phyloP scores from a whole-genome alignment of 1,140 invertebrate genomes.

The Cotesia glomerata region DNA sequence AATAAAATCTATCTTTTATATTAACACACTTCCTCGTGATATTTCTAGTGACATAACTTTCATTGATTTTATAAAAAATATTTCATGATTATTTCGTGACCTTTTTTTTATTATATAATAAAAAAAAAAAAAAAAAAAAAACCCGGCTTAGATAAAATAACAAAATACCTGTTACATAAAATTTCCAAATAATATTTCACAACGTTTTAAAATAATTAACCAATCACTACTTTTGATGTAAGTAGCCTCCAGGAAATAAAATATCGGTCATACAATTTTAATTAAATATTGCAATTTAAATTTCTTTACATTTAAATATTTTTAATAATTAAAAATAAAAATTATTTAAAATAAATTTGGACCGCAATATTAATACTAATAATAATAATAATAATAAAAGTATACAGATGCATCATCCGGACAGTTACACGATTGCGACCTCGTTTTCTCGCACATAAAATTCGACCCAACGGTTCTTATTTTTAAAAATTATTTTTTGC shows the following conservation, averaged over 20 bases:
- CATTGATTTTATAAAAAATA: constrained; percentile 1
- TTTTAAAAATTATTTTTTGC: background rate
- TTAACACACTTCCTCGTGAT: background rate
- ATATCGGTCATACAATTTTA: too few relatives aligned
- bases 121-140: too few relatives aligned
- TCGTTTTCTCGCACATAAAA: constrained; percentile 12
- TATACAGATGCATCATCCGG: background rate
- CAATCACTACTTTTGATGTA: too few relatives aligned
- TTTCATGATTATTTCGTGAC: background rate
- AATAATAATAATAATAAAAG: background rate
- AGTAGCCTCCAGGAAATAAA: too few relatives aligned
- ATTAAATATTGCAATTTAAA: too few relatives aligned
- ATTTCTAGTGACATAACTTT: constrained; percentile 10
- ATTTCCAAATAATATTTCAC: background rate
- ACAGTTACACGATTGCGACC: constrained; percentile 14
- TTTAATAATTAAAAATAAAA: too few relatives aligned
- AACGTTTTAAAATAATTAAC: too few relatives aligned
- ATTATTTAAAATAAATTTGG: too few relatives aligned
- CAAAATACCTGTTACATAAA: background rate
- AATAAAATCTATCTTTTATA: background rate
- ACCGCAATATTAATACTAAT: background rate
- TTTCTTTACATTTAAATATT: too few relatives aligned
- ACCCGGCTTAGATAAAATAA: background rate
- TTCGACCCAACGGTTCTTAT: constrained; percentile 18
- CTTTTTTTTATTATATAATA: too few relatives aligned